Conservation (phyloP, 2,113 vertebrate species). For the Emydocephalus ijimae region DNA sequence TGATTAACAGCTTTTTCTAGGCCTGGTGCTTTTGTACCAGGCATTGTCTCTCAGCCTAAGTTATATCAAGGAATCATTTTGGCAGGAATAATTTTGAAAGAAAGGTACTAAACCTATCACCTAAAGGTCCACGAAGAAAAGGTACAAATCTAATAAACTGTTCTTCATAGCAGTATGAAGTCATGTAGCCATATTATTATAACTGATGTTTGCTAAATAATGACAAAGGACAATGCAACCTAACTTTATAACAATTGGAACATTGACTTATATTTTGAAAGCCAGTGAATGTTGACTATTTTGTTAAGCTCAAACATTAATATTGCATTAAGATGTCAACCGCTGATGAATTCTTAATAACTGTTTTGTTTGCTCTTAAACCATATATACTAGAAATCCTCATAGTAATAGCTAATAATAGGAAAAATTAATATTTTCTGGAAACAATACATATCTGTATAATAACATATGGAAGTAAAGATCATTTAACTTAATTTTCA, state of each 20-base stretch:
- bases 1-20: background rate
- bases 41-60: background rate
- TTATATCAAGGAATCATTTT: background rate
- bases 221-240: background rate
- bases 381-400: background rate
- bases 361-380: background rate
- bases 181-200: background rate
- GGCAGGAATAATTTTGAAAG: background rate
- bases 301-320: background rate
- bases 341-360: background rate
- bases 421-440: background rate
- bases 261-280: background rate
- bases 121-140: background rate
- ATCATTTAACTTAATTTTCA: background rate
- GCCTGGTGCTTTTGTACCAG: background rate
- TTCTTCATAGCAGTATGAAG: background rate
- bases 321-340: background rate
- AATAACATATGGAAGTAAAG: background rate
- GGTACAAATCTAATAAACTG: background rate
- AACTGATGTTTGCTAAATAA: background rate
- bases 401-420: conserved; percentile 10
- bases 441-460: background rate
- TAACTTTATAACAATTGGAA: conserved; percentile 23
- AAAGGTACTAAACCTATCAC: background rate
- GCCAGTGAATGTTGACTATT: background rate